Conservation (phyloP, 2,888 invertebrate genomes). For the Brachylomia viminalis region DNA sequence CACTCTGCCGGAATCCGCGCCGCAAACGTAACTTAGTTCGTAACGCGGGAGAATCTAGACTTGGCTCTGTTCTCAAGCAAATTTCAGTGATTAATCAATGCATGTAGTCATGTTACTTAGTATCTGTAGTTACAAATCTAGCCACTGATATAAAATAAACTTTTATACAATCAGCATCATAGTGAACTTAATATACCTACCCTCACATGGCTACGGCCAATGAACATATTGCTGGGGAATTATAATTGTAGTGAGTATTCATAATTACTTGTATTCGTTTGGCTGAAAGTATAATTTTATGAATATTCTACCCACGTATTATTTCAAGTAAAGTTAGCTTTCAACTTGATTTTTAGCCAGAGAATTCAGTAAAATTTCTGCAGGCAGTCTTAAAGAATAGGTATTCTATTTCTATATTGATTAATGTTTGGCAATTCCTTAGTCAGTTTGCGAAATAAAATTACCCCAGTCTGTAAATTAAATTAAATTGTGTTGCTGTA, state of each 20-base stretch:
- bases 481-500: conserved; percentile 77
- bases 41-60: conserved; percentile 66
- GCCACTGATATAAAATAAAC: conserved; percentile 13
- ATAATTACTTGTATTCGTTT: conserved; percentile 8
- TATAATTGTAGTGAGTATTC: conserved; percentile 55
- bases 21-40: conserved; percentile 86
- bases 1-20: conserved; percentile 66
- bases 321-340: not conserved
- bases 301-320: not conserved
- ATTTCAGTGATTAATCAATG: conserved; percentile 52
- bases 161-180: conserved; percentile 14
- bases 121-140: conserved; percentile 7
- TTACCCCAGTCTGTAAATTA: conserved; percentile 73
- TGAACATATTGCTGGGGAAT: conserved; percentile 34
- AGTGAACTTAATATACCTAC: conserved; percentile 32
- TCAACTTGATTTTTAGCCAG: not conserved
- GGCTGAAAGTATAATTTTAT: not conserved
- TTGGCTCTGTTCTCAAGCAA: conserved; percentile 38
- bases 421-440: conserved; percentile 51
- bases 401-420: conserved; percentile 44
- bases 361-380: not conserved
- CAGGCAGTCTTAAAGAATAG: not conserved
- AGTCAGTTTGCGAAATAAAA: conserved; percentile 64
- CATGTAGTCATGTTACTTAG: conserved; percentile 13
- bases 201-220: conserved; percentile 1